Conservation (phyloP, 2,113 vertebrate species). For the Callorhinus ursinus region DNA sequence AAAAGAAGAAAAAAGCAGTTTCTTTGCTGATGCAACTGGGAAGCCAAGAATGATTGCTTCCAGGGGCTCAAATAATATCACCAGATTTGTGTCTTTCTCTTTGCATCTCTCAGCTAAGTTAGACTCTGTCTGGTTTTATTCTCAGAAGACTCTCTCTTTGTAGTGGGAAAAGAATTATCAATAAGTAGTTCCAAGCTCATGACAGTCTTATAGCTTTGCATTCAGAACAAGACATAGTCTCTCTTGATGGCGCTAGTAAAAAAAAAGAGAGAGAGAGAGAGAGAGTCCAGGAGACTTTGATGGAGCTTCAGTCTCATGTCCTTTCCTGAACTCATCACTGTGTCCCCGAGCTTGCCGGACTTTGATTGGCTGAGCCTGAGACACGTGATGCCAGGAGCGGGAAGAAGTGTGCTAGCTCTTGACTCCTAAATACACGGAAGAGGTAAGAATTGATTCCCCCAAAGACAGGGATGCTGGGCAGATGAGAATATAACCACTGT, state of each 20-base stretch:
- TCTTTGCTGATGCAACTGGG: neutral
- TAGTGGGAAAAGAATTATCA: neutral
- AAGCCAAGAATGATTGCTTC: neutral
- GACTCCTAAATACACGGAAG: neutral
- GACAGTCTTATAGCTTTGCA: neutral
- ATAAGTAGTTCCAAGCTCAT: neutral
- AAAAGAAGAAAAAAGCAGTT: neutral
- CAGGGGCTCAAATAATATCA: neutral
- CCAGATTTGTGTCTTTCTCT: neutral
- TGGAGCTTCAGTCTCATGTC: neutral
- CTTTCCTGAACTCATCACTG: neutral
- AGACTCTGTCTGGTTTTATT: neutral
- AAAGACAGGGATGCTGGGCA: neutral
- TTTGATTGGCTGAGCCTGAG: neutral
- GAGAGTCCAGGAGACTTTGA: neutral
- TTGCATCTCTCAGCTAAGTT: neutral
- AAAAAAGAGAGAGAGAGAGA: neutral
- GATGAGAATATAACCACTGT: neutral
- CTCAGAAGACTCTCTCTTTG: neutral
- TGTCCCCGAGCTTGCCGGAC: neutral
- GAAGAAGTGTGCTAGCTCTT: neutral
- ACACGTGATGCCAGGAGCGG: neutral
- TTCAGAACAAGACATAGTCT: neutral
- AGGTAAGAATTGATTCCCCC: neutral
- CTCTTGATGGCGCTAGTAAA: neutral